phyloP scores from a whole-genome alignment of 1,140 invertebrate genomes.

The Galleria mellonella region DNA sequence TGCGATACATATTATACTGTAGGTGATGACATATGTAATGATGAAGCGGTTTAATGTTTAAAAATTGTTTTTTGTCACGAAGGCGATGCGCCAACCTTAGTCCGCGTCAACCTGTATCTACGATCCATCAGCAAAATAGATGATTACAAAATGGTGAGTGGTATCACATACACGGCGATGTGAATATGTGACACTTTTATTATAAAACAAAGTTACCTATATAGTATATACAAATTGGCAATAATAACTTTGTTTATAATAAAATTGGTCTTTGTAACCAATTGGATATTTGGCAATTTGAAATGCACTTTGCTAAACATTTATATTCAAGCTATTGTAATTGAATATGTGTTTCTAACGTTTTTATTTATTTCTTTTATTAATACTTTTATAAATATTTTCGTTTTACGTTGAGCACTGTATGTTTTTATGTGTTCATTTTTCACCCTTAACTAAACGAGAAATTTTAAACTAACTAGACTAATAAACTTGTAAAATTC shows the following conservation, averaged over 20 bases:
- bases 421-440: conserved; percentile 30
- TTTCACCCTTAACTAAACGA: conserved; percentile 15
- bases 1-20: too few relatives aligned
- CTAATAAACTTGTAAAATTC: conserved; percentile 5
- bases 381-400: conserved; percentile 26
- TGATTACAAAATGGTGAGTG: conserved; percentile 99
- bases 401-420: conserved; percentile 32
- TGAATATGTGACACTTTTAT: conserved; percentile 51
- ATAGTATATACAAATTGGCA: conserved; percentile 2
- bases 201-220: conserved; percentile 55
- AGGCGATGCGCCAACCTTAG: conserved; percentile 85
- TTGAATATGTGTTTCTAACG: conserved; percentile 50
- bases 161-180: conserved; percentile 38
- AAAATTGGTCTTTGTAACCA: conserved; percentile 39
- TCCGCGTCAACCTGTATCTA: conserved; percentile 94
- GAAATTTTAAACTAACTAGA: conserved; percentile 1
- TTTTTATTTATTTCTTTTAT: conserved; percentile 25
- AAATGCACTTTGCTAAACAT: conserved; percentile 56
- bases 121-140: conserved; percentile 98
- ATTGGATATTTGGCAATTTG: conserved; percentile 52
- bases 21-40: not conserved
- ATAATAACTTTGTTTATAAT: conserved; percentile 58
- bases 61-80: conserved; percentile 57
- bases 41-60: conserved; percentile 32
- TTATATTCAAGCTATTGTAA: conserved; percentile 46